Evolutionary conservation across 2,113 vertebrate species (phyloP).

Genomic region (Columba janthina): DNA sequence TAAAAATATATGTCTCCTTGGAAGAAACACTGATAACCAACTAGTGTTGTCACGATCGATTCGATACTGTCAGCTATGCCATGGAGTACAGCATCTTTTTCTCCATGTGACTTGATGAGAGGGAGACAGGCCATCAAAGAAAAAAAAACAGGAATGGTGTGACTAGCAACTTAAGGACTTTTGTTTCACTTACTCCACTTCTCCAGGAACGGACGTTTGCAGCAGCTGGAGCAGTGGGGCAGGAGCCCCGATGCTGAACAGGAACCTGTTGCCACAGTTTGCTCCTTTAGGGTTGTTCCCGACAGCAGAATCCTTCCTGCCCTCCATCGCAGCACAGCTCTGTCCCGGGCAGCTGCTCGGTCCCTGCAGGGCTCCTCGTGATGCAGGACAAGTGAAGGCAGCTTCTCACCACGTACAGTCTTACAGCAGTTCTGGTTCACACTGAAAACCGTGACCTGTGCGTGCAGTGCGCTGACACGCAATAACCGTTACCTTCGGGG

Average conservation of each 20-base stretch:
- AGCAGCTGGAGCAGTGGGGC: not conserved
- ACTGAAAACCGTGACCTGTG: rapidly evolving
- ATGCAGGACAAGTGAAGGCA: not conserved
- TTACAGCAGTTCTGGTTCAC: not conserved
- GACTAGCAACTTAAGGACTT: conserved; percentile 1
- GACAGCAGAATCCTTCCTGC: not conserved
- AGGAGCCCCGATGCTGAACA: not conserved
- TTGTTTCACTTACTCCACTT: not conserved
- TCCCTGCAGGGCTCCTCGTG: not conserved
- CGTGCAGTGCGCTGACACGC: rapidly evolving
- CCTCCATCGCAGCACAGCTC: not conserved
- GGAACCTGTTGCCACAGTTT: not conserved
- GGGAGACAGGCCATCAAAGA: conserved; percentile 40
- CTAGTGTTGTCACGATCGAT: conserved; percentile 65
- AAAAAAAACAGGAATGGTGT: not conserved
- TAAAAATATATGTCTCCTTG: conserved; percentile 86
- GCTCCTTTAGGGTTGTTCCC: not conserved
- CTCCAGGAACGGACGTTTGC: not conserved
- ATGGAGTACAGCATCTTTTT: conserved; percentile 49
- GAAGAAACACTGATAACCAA: conserved; percentile 80
- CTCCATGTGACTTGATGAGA: conserved; percentile 52
- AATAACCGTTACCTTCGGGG: not conserved
- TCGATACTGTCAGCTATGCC: conserved; percentile 66
- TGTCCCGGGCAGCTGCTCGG: not conserved
- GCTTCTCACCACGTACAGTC: not conserved